phyloP scores from a whole-genome alignment of 2,797 vertebrate genomes.

The Parauchenoglanis ngamensis region DNA sequence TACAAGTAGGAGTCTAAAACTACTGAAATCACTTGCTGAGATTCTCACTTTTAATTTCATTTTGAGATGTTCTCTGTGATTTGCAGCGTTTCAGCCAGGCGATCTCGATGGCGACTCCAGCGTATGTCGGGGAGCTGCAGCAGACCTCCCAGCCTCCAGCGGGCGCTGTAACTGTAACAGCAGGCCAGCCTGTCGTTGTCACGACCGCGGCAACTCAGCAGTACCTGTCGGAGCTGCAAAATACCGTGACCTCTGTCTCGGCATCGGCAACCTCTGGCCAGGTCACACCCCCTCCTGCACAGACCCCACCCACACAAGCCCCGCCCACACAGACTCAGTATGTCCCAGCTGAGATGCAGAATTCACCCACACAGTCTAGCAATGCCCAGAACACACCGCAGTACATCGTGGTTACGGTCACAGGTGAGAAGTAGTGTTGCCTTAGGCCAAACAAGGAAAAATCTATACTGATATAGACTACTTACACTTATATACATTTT shows the following conservation, averaged over 20 bases:
- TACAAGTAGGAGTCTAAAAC: not conserved
- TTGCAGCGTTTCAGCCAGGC: slow-evolving; percentile 63
- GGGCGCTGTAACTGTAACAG: slow-evolving; percentile 63
- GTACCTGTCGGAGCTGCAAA: slow-evolving; percentile 84
- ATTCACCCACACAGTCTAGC: slow-evolving; percentile 75
- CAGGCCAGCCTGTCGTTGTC: slow-evolving; percentile 68
- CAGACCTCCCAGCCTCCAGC: slow-evolving; percentile 78
- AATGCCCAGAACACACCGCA: slow-evolving; percentile 80
- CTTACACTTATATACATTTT: not conserved
- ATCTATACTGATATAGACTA: not conserved
- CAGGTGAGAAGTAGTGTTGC: slow-evolving; percentile 76
- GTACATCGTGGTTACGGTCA: slow-evolving; percentile 93
- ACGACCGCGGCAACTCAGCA: slow-evolving; percentile 74
- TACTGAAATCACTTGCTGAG: not conserved
- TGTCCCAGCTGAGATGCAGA: slow-evolving; percentile 84
- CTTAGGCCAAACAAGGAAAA: not conserved
- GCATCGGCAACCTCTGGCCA: slow-evolving; percentile 69
- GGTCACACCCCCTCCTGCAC: slow-evolving; percentile 67
- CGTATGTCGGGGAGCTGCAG: slow-evolving; percentile 88
- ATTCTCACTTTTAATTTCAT: not conserved
- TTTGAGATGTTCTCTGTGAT: slow-evolving; percentile 6
- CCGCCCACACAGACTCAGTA: slow-evolving; percentile 82
- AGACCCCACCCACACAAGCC: slow-evolving; percentile 65
- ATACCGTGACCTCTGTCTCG: slow-evolving; percentile 66
- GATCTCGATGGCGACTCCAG: slow-evolving; percentile 88